These are phyloP conservation scores for Aptenodytes forsteri DNA, from an alignment of 2,113 vertebrate genomes.

Conservation along the genomic window DNA sequence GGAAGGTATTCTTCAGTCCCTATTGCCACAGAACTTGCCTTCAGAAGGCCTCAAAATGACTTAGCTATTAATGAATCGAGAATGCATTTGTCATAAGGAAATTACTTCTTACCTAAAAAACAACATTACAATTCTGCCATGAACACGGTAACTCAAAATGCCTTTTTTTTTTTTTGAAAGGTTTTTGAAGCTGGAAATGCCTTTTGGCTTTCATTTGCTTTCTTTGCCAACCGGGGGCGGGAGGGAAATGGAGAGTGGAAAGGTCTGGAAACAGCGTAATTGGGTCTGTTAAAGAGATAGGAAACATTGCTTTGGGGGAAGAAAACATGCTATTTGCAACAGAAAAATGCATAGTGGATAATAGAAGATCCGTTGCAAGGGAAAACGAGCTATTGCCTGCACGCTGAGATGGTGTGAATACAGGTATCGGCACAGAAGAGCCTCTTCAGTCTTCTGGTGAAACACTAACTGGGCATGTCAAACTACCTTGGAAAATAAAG, in stretches of 20 bases:
- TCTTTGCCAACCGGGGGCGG: neutral
- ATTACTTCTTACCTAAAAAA: neutral
- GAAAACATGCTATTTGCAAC: neutral
- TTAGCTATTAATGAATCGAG: neutral
- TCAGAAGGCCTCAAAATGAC: neutral
- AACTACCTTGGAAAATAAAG: neutral
- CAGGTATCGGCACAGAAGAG: accelerated
- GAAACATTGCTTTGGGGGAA: neutral
- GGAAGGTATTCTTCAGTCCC: neutral
- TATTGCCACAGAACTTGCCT: neutral
- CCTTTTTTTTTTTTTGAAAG: neutral
- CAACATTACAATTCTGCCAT: neutral
- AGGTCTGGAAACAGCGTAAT: neutral
- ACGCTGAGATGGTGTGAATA: neutral
- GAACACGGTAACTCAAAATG: neutral
- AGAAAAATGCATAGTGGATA: neutral
- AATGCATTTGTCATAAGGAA: neutral
- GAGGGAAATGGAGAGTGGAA: neutral
- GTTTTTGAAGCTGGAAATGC: neutral
- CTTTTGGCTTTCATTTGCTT: neutral
- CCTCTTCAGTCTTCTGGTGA: neutral
- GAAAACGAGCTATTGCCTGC: neutral
- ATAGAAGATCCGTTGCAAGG: neutral
- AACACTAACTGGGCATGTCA: neutral
- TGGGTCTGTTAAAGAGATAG: neutral